phyloP scores from a whole-genome alignment of 2,888 invertebrate species.

The Lithodes maja region DNA sequence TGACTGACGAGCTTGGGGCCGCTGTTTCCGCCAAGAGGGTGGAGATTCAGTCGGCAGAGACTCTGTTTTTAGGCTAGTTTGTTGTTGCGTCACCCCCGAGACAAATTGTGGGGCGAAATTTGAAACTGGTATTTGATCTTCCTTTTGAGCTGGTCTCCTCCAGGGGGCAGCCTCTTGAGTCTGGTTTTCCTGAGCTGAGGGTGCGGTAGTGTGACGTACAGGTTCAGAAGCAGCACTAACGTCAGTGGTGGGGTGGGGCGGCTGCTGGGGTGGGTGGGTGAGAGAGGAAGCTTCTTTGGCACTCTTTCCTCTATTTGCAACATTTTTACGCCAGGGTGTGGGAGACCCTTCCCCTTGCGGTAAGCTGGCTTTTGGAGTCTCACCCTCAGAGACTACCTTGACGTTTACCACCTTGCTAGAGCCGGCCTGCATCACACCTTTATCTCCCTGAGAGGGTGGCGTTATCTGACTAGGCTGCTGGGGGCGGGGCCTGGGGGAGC shows the following conservation, averaged over 20 bases:
- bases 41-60: background rate
- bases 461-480: background rate
- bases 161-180: conserved; percentile 23
- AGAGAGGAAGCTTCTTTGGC: conserved; percentile 19
- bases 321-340: conserved; percentile 51
- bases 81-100: background rate
- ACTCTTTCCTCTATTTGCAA: background rate
- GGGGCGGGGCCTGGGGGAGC: conserved; percentile 26
- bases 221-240: conserved; percentile 8
- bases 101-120: background rate
- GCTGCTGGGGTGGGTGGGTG: background rate
- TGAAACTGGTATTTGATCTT: background rate
- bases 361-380: conserved; percentile 25
- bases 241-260: background rate
- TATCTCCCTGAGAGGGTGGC: background rate
- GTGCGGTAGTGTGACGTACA: background rate
- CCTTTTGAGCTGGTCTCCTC: conserved; percentile 11
- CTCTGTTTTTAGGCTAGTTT: background rate
- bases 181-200: background rate
- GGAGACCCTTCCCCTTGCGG: conserved; percentile 41
- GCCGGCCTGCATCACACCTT: background rate
- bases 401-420: conserved; percentile 34
- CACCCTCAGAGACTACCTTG: conserved; percentile 27
- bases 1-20: conserved; percentile 11
- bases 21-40: conserved; percentile 49